phyloP scores from a whole-genome alignment of 2,888 invertebrate genomes.

The Pterostichus niger region DNA sequence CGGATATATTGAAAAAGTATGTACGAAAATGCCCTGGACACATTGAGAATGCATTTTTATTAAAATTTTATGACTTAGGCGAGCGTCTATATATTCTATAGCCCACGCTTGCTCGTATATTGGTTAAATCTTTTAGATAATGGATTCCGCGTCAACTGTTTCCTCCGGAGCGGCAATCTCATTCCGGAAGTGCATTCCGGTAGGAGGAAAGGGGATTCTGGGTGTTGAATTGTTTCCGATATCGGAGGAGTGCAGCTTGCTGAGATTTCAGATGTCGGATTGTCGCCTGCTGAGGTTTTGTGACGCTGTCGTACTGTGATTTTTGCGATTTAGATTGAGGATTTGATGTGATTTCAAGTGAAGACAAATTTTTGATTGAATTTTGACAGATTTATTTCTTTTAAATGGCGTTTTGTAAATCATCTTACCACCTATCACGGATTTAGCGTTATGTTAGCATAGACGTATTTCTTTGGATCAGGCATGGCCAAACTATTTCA shows the following conservation, averaged over 20 bases:
- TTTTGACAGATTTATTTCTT: neutral
- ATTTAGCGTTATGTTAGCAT: neutral
- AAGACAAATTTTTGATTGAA: neutral
- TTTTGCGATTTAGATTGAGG: neutral
- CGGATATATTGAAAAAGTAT: constrained; percentile 60
- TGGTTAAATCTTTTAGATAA: constrained; percentile 63
- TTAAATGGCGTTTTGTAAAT: neutral
- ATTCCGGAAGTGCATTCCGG: constrained; percentile 54
- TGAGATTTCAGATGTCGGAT: neutral
- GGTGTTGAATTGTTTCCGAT: constrained; percentile 47
- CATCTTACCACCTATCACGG: neutral
- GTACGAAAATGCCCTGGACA: constrained; percentile 47
- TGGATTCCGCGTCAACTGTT: constrained; percentile 56
- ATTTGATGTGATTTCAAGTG: neutral
- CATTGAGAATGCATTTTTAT: constrained; percentile 61
- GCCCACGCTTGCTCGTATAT: constrained; percentile 33
- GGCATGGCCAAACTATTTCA: no score
- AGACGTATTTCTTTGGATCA: no score
- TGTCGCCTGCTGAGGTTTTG: neutral
- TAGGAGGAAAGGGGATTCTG: neutral
- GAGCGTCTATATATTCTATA: constrained; percentile 53
- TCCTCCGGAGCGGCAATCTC: constrained; percentile 37
- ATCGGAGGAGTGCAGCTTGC: constrained; percentile 5
- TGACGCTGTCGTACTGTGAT: neutral
- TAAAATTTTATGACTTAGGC: constrained; percentile 54